Conservation (phyloP, 2,888 invertebrate species). For the Tolmerus cingulatus region DNA sequence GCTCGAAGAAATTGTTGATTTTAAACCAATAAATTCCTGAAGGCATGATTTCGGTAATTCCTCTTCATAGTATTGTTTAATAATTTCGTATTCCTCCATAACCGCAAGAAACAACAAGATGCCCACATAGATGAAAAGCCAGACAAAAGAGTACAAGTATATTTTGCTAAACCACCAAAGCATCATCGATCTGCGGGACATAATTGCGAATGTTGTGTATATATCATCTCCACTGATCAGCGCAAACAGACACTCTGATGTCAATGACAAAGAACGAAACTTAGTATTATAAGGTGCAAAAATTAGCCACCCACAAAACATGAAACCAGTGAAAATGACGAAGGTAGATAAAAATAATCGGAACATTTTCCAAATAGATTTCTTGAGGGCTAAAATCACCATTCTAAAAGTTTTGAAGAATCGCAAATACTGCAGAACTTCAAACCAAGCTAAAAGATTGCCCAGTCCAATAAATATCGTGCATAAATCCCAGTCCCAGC, state of each 20-base stretch:
- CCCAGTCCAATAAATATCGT: slow-evolving; percentile 95
- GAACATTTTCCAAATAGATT: slow-evolving; percentile 92
- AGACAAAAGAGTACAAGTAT: slow-evolving; percentile 95
- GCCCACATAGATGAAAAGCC: slow-evolving; percentile 96
- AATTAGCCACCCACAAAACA: slow-evolving; percentile 98
- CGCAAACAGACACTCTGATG: slow-evolving; percentile 96
- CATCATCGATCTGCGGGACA: slow-evolving; percentile 82
- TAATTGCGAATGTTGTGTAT: slow-evolving; percentile 97
- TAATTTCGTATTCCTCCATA: slow-evolving; percentile 99
- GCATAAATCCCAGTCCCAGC: slow-evolving; percentile 90
- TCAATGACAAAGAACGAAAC: slow-evolving; percentile 86
- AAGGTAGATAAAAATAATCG: slow-evolving; percentile 93
- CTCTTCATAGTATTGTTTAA: slow-evolving; percentile 88
- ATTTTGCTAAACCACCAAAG: slow-evolving; percentile 94
- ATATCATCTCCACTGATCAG: slow-evolving; percentile 99
- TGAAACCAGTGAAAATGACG: slow-evolving; percentile 94
- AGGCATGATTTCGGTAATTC: slow-evolving; percentile 89
- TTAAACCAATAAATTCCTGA: slow-evolving; percentile 78
- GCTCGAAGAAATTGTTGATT: slow-evolving; percentile 69
- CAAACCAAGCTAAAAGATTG: slow-evolving; percentile 96
- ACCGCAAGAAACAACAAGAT: slow-evolving; percentile 97
- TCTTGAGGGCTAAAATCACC: slow-evolving; percentile 92
- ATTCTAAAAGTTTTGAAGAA: slow-evolving; percentile 99
- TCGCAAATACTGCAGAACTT: slow-evolving; percentile 93
- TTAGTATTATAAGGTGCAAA: slow-evolving; percentile 98